Evolutionary conservation across 2,113 vertebrate species (phyloP), one percentile per base, ranked within the genome.

Genomic region (Epinephelus moara): DNA sequence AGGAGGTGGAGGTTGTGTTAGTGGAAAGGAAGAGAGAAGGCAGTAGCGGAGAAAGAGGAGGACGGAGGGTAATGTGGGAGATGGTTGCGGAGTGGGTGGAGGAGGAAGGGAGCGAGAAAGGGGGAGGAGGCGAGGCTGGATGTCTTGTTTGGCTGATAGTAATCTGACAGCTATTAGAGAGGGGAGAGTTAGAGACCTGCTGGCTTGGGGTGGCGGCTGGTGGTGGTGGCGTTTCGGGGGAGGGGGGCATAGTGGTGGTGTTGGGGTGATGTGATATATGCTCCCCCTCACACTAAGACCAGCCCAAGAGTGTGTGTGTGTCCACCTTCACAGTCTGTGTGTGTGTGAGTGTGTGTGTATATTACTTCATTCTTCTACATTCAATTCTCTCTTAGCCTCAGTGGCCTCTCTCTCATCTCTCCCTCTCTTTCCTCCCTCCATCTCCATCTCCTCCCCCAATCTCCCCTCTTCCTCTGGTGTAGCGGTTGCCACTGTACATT

Each of bases 111-210:
- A 25, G 68, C 45, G 60, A 18, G 60, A 25, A 72, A 13, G 63
- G 70, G 40, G 30, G 30, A 18, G 74, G 66, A 17, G 50, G 84
- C 70, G 71, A 77, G 86, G 87, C 84, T 88, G 83, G 92, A 94
- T 94, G 93, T 95, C 94, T 95, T 95, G 94, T 95, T 95, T 94
- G 88, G 91, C 83, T 94, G 94, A 95, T 94, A 91, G 93, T 95
- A 95, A 95, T 95, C 94, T 95, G 94, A 95, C 95, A 95, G 93
- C 90, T 95, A 95, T 95, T 95, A 94, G 91, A 90, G 91, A 88
- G 88, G 78, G 75, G 90, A 91, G 91, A 92, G 91, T 88, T 89
- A 88, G 76, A 82, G 91, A 91, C 86, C 90, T 84, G 91, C 82
- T 91, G 84, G 87, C 87, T 86, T 75, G 81, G 88, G 91, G 88